phyloP scores from a whole-genome alignment of 2,888 invertebrate genomes.

The Aspidiotus rigidus region DNA sequence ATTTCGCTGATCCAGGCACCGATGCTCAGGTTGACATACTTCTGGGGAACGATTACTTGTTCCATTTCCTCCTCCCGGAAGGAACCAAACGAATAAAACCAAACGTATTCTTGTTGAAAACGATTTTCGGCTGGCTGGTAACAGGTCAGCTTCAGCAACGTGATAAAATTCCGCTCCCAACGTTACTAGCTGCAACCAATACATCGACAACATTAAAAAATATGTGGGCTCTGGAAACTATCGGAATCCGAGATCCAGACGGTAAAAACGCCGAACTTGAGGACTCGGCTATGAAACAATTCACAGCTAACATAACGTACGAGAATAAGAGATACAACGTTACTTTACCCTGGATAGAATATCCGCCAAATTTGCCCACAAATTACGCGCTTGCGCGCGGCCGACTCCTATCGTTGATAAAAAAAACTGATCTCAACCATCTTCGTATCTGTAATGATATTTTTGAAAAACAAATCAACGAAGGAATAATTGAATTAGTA shows the following conservation, averaged over 20 bases:
- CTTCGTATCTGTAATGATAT: not conserved
- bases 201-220: not conserved
- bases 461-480: slow-evolving; percentile 3
- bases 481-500: not conserved
- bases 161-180: not conserved
- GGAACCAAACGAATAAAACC: not conserved
- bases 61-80: not conserved
- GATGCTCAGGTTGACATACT: not conserved
- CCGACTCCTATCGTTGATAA: not conserved
- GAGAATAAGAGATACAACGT: not conserved
- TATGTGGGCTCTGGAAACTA: not conserved
- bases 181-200: not conserved
- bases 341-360: not conserved
- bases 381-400: not conserved
- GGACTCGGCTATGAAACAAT: not conserved
- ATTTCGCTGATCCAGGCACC: not conserved
- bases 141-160: not conserved
- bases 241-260: not conserved
- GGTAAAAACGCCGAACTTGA: not conserved
- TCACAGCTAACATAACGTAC: not conserved
- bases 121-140: not conserved
- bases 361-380: not conserved
- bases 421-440: not conserved
- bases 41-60: not conserved
- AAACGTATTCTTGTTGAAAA: not conserved